phyloP scores from a whole-genome alignment of 2,113 vertebrate genomes.

The Dinomys branickii region DNA sequence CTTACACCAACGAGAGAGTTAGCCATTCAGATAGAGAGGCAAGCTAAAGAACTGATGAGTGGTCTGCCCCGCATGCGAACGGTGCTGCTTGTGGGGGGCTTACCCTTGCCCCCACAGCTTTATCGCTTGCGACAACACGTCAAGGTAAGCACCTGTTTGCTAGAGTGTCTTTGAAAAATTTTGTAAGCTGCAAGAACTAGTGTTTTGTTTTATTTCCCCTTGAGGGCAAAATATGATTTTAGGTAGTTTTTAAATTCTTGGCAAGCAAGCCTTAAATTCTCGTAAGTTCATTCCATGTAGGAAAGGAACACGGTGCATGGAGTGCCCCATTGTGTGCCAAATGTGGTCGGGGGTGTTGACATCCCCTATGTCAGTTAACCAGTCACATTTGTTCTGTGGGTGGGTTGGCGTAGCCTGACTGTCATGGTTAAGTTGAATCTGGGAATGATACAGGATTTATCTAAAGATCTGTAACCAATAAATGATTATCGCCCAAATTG shows the following conservation, averaged over 20 bases:
- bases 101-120: slow-evolving; percentile 95
- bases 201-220: neutral
- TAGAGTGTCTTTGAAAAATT: fast-evolving
- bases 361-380: neutral
- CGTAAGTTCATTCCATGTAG: neutral
- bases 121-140: slow-evolving; percentile 93
- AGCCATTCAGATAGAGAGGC: slow-evolving; percentile 96
- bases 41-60: slow-evolving; percentile 93
- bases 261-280: neutral
- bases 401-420: neutral
- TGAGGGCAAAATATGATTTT: neutral
- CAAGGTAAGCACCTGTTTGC: slow-evolving; percentile 87
- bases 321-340: neutral
- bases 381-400: neutral
- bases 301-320: neutral
- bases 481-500: neutral
- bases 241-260: neutral
- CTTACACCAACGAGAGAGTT: slow-evolving; percentile 96
- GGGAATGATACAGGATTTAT: neutral
- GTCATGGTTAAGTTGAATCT: neutral
- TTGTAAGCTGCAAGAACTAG: neutral
- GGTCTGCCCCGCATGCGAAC: slow-evolving; percentile 95
- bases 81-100: slow-evolving; percentile 94
- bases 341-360: neutral
- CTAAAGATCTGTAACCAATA: neutral